Percentiles rank a stretch among this genome's conserved stretches.
Evolutionary conservation across 92 coral and sea anemone species (phyloP).

Genomic region (Parazoanthus swiftii): DNA sequence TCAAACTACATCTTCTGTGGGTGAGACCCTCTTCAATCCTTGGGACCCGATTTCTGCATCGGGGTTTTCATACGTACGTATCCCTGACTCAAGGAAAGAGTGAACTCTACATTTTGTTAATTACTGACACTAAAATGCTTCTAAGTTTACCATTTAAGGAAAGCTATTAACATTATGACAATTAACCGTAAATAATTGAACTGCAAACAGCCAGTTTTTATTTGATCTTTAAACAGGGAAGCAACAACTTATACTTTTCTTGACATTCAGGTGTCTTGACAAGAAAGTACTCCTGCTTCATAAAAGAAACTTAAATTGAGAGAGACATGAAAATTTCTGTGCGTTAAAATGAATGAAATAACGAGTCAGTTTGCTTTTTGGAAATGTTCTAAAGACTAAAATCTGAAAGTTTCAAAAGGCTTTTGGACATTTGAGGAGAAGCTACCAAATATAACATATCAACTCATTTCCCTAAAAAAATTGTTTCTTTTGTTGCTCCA

Average conservation of each 20-base stretch:
- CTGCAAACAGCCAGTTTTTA: background rate
- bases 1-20: background rate
- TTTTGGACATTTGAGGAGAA: too few relatives aligned
- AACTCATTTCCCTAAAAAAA: too few relatives aligned
- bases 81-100: conserved; percentile 15
- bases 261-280: background rate
- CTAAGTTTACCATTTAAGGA: background rate
- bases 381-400: too few relatives aligned
- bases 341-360: too few relatives aligned
- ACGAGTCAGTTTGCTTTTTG: too few relatives aligned
- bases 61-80: too few relatives aligned
- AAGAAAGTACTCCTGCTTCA: background rate
- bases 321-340: too few relatives aligned
- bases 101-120: background rate
- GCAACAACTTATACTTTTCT: background rate
- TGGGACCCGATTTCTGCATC: background rate
- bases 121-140: too few relatives aligned
- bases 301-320: too few relatives aligned
- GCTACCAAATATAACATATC: too few relatives aligned
- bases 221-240: background rate
- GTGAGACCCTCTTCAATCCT: background rate
- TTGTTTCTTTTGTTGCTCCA: too few relatives aligned
- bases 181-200: background rate
- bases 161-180: background rate
- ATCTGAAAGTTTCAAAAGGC: too few relatives aligned